Evolutionary conservation across 2,797 vertebrate species (phyloP).

Genomic region (Amblyraja radiata): DNA sequence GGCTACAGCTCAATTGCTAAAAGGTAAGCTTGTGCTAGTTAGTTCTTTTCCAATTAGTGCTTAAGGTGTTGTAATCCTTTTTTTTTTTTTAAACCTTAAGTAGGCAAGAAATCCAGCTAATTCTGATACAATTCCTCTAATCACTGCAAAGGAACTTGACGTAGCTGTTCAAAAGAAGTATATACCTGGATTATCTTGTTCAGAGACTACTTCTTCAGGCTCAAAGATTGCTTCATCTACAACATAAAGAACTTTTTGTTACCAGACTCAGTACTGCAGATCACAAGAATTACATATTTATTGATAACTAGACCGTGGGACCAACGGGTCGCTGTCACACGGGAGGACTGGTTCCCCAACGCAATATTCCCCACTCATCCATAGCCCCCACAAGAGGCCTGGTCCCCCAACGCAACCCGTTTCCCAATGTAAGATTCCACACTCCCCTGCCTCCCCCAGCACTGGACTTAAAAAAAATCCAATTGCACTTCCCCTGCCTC

Average conservation of each 20-base stretch:
- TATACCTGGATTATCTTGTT: slow-evolving; percentile 4
- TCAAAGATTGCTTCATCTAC: slow-evolving; percentile 18
- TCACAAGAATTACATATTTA: neutral
- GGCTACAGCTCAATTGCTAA: neutral
- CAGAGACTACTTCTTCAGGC: neutral
- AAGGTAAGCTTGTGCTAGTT: neutral
- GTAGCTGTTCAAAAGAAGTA: neutral
- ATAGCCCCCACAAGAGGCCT: too few species aligned
- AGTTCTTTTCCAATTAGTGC: too few species aligned
- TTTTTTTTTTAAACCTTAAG: too few species aligned
- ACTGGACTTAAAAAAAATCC: too few species aligned
- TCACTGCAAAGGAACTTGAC: neutral
- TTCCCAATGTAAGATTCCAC: too few species aligned
- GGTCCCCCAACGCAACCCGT: too few species aligned
- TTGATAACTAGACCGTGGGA: neutral
- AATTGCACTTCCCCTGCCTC: too few species aligned
- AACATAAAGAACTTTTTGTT: neutral
- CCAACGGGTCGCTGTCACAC: too few species aligned
- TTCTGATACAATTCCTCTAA: neutral
- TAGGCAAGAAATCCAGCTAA: neutral
- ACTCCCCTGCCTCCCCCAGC: too few species aligned
- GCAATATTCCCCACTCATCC: too few species aligned
- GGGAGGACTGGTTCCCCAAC: too few species aligned
- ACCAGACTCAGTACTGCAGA: neutral
- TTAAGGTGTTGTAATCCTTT: neutral